Evolutionary conservation across 2,113 vertebrate species (phyloP), one percentile per base, ranked within the genome.

Genomic region (Toxotes chatareus): DNA sequence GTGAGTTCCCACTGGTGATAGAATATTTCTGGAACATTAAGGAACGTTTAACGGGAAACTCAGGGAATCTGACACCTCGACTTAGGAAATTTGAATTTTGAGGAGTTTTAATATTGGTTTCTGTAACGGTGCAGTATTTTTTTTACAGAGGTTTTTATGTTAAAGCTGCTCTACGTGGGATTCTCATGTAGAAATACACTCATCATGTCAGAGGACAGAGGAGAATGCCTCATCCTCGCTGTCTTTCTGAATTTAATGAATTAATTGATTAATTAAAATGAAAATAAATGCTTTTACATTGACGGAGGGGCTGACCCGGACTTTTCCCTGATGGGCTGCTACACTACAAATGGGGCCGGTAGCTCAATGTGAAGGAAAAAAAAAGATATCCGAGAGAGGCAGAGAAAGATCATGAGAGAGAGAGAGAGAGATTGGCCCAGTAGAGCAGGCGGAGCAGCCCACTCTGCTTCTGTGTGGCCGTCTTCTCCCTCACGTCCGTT

Each of bases 21-120:
- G 84, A 75, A 31, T n/a, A 6, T 53, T 70, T 65, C 63, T 73
- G 65, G 68, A 62, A 72, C 66, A 60, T 79, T 81, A 57, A 67
- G 65, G 49, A 57, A 68, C 16, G 10, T 73, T 85, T 77, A 31
- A 49, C 34, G 3, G 59, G n/a, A 74, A 40, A 67, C 3, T 31
- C 14, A 7, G 32, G 21, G 31, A 61, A 85, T 63, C 16, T 38
- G 47, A 56, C 19, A 19, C 0, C 7, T 51, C 31, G 16, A 60
- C 59, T 47, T 44, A 31, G 12, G 5, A 76, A 17, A 10, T 55
- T 12, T 27, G 47, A 40, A 49, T 72, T 47, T 36, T 0, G 1
- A 72, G 6, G 44, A 65, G 17, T 69, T 38, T 68, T 51, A 44
- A 34, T 59, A 23, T 17, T 34, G 2, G 7, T 23, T 27, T 42